phyloP scores from a whole-genome alignment of 2,888 invertebrate species.

The Rhamnusium bicolor region DNA sequence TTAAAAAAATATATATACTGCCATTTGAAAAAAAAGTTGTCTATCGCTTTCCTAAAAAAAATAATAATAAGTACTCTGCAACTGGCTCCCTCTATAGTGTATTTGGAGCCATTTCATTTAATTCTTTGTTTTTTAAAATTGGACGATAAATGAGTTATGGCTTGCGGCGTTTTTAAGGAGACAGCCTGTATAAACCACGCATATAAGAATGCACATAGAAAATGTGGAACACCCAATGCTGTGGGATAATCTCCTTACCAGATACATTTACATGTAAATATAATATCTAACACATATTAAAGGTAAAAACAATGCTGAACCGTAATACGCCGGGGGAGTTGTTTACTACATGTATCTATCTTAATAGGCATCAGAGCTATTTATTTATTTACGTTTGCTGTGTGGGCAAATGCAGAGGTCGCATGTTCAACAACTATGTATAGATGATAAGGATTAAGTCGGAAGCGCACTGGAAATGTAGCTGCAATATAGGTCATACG shows the following conservation, averaged over 20 bases:
- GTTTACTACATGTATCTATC: constrained; percentile 8
- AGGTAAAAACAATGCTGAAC: background rate
- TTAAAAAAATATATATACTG: no score
- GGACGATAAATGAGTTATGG: no score
- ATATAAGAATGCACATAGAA: background rate
- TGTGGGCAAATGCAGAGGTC: background rate
- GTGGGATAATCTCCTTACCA: constrained; percentile 20
- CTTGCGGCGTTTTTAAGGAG: no score
- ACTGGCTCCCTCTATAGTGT: no score
- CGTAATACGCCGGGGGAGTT: background rate
- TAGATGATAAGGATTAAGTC: background rate
- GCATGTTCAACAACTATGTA: background rate
- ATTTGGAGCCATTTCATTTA: no score
- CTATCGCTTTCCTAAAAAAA: no score
- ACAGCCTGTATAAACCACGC: no score
- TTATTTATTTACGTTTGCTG: background rate
- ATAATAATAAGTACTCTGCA: no score
- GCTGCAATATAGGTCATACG: background rate
- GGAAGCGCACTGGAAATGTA: background rate
- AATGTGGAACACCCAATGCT: constrained; percentile 13
- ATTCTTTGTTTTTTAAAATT: no score
- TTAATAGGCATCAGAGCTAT: background rate
- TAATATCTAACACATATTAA: background rate
- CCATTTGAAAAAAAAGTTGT: no score
- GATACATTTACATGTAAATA: constrained; percentile 14